phyloP scores from a whole-genome alignment of 2,888 invertebrate genomes.

The Anthophora plumipes region DNA sequence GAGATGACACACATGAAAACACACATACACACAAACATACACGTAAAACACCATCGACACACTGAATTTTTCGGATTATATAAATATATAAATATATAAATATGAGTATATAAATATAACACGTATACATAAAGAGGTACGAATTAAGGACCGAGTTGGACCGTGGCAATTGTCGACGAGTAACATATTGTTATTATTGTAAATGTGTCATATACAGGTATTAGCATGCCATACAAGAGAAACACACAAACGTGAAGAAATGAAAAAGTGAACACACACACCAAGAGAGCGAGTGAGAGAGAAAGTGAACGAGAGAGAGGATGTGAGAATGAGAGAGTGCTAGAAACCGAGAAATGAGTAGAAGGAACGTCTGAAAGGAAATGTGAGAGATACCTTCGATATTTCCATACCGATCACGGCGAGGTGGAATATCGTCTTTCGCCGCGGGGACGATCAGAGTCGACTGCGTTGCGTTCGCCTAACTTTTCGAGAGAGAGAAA shows the following conservation, averaged over 20 bases:
- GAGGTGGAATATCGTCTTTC: constrained; percentile 78
- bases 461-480: constrained; percentile 33
- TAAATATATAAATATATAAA: constrained; percentile 75
- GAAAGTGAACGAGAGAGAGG: constrained; percentile 61
- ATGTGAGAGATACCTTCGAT: constrained; percentile 77
- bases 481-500: constrained; percentile 3
- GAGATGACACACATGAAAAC: not conserved
- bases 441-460: constrained; percentile 52
- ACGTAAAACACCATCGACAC: constrained; percentile 45
- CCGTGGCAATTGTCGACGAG: constrained; percentile 73
- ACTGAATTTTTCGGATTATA: constrained; percentile 76
- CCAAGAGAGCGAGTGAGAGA: not conserved
- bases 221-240: constrained; percentile 70
- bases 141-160: constrained; percentile 62
- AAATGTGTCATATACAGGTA: constrained; percentile 82
- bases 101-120: constrained; percentile 63
- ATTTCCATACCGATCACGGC: constrained; percentile 83
- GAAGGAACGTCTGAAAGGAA: too few species aligned
- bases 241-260: constrained; percentile 8
- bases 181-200: constrained; percentile 82
- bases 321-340: constrained; percentile 3
- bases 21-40: not conserved
- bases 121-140: constrained; percentile 58
- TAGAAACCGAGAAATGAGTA: too few species aligned
- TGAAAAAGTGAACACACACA: constrained; percentile 3